Evolutionary conservation across 2,888 invertebrate species (phyloP).

Genomic region (Eristalinus sepulchralis): DNA sequence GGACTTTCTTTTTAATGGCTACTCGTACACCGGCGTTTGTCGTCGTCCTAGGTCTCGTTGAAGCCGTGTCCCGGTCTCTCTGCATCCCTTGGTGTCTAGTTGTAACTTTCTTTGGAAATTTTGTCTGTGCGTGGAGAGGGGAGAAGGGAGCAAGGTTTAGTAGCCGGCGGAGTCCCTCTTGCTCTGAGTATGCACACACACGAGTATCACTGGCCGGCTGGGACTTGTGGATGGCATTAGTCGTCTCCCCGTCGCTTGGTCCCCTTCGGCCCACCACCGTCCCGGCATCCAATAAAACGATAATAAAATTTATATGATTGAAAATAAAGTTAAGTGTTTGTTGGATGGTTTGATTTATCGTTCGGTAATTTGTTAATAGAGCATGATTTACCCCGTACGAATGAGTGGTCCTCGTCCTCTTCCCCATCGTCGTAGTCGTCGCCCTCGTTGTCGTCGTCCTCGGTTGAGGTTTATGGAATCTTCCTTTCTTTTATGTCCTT

Average conservation of each 20-base stretch:
- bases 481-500: slow-evolving; percentile 68
- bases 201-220: slow-evolving; percentile 52
- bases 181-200: slow-evolving; percentile 26
- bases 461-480: slow-evolving; percentile 65
- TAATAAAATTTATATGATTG: slow-evolving; percentile 76
- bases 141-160: slow-evolving; percentile 66
- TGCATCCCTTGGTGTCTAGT: background rate
- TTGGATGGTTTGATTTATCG: slow-evolving; percentile 75
- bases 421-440: background rate
- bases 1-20: slow-evolving; percentile 63
- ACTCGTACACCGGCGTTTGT: slow-evolving; percentile 61
- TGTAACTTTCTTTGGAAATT: slow-evolving; percentile 55
- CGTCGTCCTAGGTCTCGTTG: slow-evolving; percentile 23
- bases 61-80: background rate
- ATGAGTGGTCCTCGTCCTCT: slow-evolving; percentile 35
- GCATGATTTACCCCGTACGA: slow-evolving; percentile 74
- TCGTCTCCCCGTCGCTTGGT: background rate
- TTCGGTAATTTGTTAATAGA: slow-evolving; percentile 75
- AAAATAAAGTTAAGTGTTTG: slow-evolving; percentile 75
- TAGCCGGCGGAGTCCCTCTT: slow-evolving; percentile 27
- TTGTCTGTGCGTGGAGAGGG: no score
- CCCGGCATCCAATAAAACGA: slow-evolving; percentile 74
- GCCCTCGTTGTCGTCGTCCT: slow-evolving; percentile 18
- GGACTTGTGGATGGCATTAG: slow-evolving; percentile 34
- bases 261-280: slow-evolving; percentile 1